Percentiles rank a stretch among this genome's conserved stretches.
These are phyloP conservation scores for Onchidella celtica DNA, from an alignment of 2,888 invertebrate genomes.

Conservation along the genomic window DNA sequence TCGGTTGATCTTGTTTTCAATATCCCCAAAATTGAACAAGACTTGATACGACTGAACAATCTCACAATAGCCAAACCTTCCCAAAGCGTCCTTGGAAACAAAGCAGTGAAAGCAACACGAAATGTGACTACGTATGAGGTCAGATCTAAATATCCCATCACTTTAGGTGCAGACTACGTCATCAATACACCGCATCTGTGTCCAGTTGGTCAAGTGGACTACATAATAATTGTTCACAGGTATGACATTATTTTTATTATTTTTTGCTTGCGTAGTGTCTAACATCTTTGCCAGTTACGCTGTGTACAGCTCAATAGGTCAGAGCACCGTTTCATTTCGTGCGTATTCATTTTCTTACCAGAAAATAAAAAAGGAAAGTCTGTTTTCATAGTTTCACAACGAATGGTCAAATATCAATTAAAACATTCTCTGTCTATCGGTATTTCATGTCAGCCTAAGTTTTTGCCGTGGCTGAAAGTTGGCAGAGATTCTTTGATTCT, in stretches of 20 bases:
- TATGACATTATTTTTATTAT: background rate
- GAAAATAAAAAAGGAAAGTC: background rate
- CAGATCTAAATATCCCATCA: slow-evolving; percentile 58
- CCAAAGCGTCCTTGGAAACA: background rate
- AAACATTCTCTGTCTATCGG: no score
- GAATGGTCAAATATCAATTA: no score
- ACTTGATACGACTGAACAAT: background rate
- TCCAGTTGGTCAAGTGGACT: slow-evolving; percentile 56
- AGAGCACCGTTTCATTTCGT: background rate
- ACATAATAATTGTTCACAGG: slow-evolving; percentile 67
- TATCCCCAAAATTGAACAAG: slow-evolving; percentile 28
- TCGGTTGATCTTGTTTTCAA: slow-evolving; percentile 49
- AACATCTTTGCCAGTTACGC: no score
- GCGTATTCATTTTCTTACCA: background rate
- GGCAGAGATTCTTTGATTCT: no score
- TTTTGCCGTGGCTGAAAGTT: no score
- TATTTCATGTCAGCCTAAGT: no score
- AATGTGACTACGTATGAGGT: background rate
- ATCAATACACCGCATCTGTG: slow-evolving; percentile 67
- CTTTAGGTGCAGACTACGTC: slow-evolving; percentile 62
- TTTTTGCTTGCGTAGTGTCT: no score
- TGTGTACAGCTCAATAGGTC: no score
- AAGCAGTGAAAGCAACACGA: background rate
- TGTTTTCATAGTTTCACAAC: no score
- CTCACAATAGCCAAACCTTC: background rate